These are phyloP conservation scores for Echeneis naucrates DNA, from an alignment of 2,797 vertebrate genomes.

Conservation along the genomic window DNA sequence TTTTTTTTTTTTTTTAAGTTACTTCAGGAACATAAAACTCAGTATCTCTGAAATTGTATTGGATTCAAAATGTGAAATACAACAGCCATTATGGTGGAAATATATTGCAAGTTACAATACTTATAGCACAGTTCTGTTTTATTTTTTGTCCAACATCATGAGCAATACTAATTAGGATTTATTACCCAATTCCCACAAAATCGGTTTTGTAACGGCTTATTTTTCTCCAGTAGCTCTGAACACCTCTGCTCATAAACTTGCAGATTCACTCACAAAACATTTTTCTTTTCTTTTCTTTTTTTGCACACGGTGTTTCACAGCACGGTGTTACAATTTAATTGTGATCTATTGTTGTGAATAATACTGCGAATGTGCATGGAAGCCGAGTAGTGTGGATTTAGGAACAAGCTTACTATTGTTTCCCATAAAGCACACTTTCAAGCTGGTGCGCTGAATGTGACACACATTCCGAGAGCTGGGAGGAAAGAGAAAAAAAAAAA, in stretches of 20 bases:
- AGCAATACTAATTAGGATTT: slow-evolving; percentile 33
- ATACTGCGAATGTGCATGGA: slow-evolving; percentile 18
- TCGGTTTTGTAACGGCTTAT: slow-evolving; percentile 13
- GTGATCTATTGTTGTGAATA: slow-evolving; percentile 23
- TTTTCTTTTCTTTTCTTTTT: too few relatives aligned
- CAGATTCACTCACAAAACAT: slow-evolving; percentile 6
- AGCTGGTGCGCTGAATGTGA: slow-evolving; percentile 38
- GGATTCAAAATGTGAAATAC: neutral
- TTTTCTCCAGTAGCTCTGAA: slow-evolving; percentile 11
- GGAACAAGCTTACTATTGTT: slow-evolving; percentile 65
- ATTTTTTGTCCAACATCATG: neutral
- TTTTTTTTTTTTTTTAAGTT: slow-evolving; percentile 5
- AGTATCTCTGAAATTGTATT: neutral
- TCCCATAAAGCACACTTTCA: slow-evolving; percentile 63
- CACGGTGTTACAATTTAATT: neutral
- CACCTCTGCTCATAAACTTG: slow-evolving; percentile 6
- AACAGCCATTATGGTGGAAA: neutral
- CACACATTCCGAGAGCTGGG: slow-evolving; percentile 48
- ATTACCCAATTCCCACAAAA: slow-evolving; percentile 21
- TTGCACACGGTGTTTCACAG: neutral
- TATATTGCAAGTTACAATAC: slow-evolving; percentile 4
- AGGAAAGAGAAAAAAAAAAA: slow-evolving; percentile 11
- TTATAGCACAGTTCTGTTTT: neutral
- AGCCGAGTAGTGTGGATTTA: slow-evolving; percentile 8
- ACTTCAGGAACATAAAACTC: neutral